Percentiles rank a stretch among this genome's conserved stretches.
Evolutionary conservation across 2,113 vertebrate species (phyloP).

Genomic region (Scatophagus argus): DNA sequence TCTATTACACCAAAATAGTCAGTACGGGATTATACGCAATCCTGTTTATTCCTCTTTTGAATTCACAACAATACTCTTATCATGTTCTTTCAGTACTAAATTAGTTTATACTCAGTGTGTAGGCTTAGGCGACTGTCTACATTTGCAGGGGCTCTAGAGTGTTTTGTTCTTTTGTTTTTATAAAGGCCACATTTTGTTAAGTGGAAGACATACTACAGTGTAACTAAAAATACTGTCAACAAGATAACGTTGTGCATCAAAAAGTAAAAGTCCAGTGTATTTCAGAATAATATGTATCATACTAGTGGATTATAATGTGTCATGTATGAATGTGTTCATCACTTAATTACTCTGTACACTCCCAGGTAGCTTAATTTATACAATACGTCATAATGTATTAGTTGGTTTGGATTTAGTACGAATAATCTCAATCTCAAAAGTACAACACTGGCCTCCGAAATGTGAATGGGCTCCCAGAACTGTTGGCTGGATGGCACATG

Average conservation of each 20-base stretch:
- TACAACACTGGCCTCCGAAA: no score
- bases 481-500: conserved; percentile 3
- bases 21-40: background rate
- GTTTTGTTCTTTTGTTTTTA: background rate
- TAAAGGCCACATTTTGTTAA: no score
- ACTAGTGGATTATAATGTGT: background rate
- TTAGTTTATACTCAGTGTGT: background rate
- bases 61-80: background rate
- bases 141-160: background rate
- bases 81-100: background rate
- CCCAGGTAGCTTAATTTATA: background rate
- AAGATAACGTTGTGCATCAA: no score
- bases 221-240: no score
- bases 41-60: background rate
- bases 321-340: background rate
- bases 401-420: background rate
- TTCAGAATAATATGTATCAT: no score
- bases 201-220: no score
- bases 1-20: background rate
- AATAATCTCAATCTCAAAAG: background rate
- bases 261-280: no score
- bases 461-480: conserved; percentile 39
- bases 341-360: background rate
- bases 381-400: background rate
- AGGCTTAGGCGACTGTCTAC: background rate